phyloP scores from a whole-genome alignment of 2,888 invertebrate species.

The Hedychridium roseum region DNA sequence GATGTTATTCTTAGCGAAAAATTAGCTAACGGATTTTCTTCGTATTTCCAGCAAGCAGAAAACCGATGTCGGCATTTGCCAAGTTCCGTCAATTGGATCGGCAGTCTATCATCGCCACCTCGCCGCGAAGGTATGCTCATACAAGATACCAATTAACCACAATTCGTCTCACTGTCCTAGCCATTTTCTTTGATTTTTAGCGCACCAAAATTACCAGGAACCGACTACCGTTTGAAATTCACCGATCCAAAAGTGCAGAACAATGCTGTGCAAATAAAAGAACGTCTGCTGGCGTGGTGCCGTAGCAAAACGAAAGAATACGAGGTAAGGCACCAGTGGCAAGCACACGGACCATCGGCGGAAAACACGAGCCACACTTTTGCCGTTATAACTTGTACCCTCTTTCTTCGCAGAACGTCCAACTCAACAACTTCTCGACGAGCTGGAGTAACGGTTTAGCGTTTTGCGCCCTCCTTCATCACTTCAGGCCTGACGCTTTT shows the following conservation, averaged over 20 bases:
- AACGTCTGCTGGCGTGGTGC: slow-evolving; percentile 96
- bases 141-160: neutral
- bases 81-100: slow-evolving; percentile 92
- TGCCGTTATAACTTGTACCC: too few relatives aligned
- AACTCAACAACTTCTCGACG: slow-evolving; percentile 97
- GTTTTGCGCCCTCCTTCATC: slow-evolving; percentile 98
- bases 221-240: slow-evolving; percentile 85
- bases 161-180: neutral
- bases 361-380: too few relatives aligned
- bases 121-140: slow-evolving; percentile 74
- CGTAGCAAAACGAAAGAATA: slow-evolving; percentile 97
- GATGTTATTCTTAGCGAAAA: too few relatives aligned
- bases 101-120: slow-evolving; percentile 80
- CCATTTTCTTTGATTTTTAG: slow-evolving; percentile 65
- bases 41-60: slow-evolving; percentile 63
- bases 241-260: slow-evolving; percentile 89
- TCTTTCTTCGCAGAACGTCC: slow-evolving; percentile 82
- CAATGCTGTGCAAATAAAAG: slow-evolving; percentile 95
- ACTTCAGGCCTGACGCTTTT: slow-evolving; percentile 96
- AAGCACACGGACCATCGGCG: too few relatives aligned
- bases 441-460: slow-evolving; percentile 99
- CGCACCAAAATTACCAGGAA: slow-evolving; percentile 79
- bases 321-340: slow-evolving; percentile 75
- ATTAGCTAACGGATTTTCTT: too few relatives aligned
- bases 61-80: slow-evolving; percentile 85